A percentile compares a stretch with the other conserved stretches of the same genome.
phyloP scores from a whole-genome alignment of 2,797 vertebrate genomes.

The Phataginus tetradactyla region DNA sequence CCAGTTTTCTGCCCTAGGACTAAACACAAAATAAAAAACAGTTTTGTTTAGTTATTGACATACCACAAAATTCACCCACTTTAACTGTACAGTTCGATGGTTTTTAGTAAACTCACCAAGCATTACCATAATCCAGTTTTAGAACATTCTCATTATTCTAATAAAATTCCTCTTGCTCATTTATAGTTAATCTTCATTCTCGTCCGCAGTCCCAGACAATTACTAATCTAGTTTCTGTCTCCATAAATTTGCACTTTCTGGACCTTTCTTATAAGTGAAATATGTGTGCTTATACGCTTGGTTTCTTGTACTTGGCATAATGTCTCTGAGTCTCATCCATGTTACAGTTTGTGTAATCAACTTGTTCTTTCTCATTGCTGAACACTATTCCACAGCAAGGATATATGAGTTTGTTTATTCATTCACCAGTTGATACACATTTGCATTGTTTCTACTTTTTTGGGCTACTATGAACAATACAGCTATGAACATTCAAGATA shows the following conservation, averaged over 20 bases:
- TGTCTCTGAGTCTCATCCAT: constrained; percentile 10
- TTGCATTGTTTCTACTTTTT: background rate
- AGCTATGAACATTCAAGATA: background rate
- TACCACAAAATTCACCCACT: background rate
- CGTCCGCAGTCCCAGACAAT: background rate
- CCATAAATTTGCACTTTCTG: background rate
- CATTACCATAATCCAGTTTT: background rate
- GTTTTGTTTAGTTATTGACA: background rate
- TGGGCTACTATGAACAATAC: background rate
- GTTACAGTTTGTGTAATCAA: background rate
- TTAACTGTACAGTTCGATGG: background rate
- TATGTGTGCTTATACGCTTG: background rate
- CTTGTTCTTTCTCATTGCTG: background rate
- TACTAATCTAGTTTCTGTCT: background rate
- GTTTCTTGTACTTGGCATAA: background rate
- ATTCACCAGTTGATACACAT: background rate
- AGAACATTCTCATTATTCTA: background rate
- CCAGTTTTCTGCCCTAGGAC: background rate
- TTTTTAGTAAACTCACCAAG: background rate
- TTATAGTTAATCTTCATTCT: background rate
- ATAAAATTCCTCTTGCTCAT: background rate
- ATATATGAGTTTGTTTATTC: background rate
- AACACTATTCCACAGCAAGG: background rate
- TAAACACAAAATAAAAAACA: background rate
- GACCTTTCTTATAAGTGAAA: background rate